Base-by-base conservation (phyloP, 2,888 invertebrate species). In the Polydrusus pterygomalis region DNA sequence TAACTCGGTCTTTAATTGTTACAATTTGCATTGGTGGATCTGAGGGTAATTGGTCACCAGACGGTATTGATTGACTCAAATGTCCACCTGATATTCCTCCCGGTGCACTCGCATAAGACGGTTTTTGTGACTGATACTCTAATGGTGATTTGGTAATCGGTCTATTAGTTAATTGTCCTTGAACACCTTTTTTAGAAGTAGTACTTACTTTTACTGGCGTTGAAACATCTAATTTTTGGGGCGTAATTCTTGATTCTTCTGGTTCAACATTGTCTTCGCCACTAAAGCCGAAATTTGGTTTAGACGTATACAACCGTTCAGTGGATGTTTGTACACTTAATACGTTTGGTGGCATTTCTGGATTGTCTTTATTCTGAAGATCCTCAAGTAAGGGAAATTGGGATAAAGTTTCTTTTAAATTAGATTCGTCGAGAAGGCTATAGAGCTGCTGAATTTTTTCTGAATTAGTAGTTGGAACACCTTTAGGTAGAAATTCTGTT, bases 51-150 rank as follows among this genome's bases (percentile, higher is more conserved):
- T 63, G 74, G 15, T 54, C 43, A 25, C 68, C 78, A 17, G 72
- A 69, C 15, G 72, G 74, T 11, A 77, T 77, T 10, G 47, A 58
- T 58, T 77, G 77, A 17, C 38, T 43, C 2, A 72, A 25, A 62
- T 62, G 49, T 20, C 62, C 70, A 34, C 70, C 70, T 15, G 58
- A 58, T 58, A 49, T 51, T 0, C 54, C 54, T 30, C 54, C 54
- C n/a, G 30, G 47, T 15, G 25, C 18, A 40, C 67, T 60, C 15
- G 67, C 58, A 58, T 45, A 63, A 20, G 47, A 13, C 8, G 60
- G 60, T 5, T 20, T 67, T 45, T 67, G 62, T 0, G 63, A 62
- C 25, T 51, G 49, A 13, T 62, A 70, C 15, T 60, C 70, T 34
- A 70, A 70, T 11, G 58, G 38, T 38, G 58, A 60, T 17, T 38